Base-by-base conservation (phyloP, 2,113 vertebrate genomes). In the Crotalus tigris region DNA sequence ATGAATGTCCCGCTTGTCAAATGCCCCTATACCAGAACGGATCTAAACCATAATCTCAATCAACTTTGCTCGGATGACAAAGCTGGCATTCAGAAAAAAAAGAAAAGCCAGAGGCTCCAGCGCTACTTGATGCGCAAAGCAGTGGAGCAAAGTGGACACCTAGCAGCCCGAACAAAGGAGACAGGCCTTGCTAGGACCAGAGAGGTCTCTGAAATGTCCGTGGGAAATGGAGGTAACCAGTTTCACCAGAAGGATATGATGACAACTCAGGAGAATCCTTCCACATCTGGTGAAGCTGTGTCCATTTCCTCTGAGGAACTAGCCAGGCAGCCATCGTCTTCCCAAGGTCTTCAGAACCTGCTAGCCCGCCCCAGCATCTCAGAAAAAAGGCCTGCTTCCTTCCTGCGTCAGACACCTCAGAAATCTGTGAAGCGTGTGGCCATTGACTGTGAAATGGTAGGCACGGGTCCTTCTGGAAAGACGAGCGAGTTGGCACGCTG, bases 381-480 rank as follows among this genome's bases (percentile, higher is more conserved):
- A 49, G 87, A 93, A 0, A 87, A 54, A 39, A 97, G 97, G 4
- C 13, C 95, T 26, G 94, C 96, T 4, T 97, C 96, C 59, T 97
- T 87, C 0, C 97, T 97, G 3, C 95, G 85, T 39, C 94, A 54
- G 0, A 10, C 92, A 33, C 86, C 94, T 9, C 96, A 92, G 4
- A 92, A 88, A 21, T 97, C 95, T 0, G 90, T 93, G 69, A 98
- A 97, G 2, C 97, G 98, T 0, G 98, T 99, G 95, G 98, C 99
- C 2, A 92, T 99, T 6, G 99, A 99, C 97, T 99, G 99, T 17
- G 99, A 99, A 97, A 99, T 99, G 99, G 99, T 99, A 88, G 99
- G 99, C 88, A 99, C 99, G 0, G 99, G 99, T 0, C 98, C 98
- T 0, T 94, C 96, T 0, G 99, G 98, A 10, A 95, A 95, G 87